Conservation (phyloP, 1,140 invertebrate species). For the Ostrea edulis region DNA sequence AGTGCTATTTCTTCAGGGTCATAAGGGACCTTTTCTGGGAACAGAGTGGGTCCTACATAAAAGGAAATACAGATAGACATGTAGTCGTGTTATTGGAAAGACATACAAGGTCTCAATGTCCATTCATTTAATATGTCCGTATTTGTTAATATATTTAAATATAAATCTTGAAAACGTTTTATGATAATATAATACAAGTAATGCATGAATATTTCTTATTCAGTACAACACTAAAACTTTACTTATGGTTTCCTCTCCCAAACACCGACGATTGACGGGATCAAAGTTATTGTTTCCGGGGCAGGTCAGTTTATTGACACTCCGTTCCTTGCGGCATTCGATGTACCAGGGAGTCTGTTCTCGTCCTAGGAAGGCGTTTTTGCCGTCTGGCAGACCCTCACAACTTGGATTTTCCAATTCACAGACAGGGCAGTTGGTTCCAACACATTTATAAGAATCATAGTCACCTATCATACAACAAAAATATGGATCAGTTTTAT, state of each 20-base stretch:
- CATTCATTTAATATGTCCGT: no score
- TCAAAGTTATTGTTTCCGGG: conserved; percentile 63
- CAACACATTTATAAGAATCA: conserved; percentile 61
- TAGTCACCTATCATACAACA: conserved; percentile 56
- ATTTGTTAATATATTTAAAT: not conserved
- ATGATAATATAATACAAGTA: not conserved
- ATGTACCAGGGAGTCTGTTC: conserved; percentile 63
- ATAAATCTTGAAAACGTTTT: not conserved
- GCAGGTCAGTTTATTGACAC: conserved; percentile 60
- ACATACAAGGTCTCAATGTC: not conserved
- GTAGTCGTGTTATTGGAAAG: not conserved
- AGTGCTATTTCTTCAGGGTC: not conserved
- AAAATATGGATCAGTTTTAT: no score
- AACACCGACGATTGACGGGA: conserved; percentile 51
- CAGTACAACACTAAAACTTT: not conserved
- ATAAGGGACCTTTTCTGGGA: conserved; percentile 8
- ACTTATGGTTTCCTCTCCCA: conserved; percentile 10
- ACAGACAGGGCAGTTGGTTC: conserved; percentile 64
- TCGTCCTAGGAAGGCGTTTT: conserved; percentile 65
- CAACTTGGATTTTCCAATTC: conserved; percentile 64
- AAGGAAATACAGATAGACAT: not conserved
- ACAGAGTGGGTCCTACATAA: not conserved
- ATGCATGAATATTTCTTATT: not conserved
- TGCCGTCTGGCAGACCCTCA: conserved; percentile 65
- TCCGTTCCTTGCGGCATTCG: conserved; percentile 61